phyloP scores from a whole-genome alignment of 1,140 invertebrate genomes.

The Trachymyrmex septentrionalis region DNA sequence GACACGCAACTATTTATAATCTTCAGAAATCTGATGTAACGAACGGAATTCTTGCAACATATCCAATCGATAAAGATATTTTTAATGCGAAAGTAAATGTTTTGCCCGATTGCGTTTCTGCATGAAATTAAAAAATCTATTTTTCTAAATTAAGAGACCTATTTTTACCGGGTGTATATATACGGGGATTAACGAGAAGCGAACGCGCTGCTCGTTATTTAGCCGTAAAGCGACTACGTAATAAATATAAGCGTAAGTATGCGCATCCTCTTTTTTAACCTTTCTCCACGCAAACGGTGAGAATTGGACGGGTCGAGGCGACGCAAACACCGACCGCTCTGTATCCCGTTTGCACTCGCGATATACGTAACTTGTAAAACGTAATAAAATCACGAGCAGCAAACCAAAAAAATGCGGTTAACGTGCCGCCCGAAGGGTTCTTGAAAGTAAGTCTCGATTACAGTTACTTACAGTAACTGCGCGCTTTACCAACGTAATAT shows the following conservation, averaged over 20 bases:
- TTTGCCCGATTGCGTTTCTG: neutral
- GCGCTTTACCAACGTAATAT: slow-evolving; percentile 5
- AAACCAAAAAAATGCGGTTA: slow-evolving; percentile 7
- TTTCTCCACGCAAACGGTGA: slow-evolving; percentile 17
- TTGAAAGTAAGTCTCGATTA: slow-evolving; percentile 28
- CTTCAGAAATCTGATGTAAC: neutral
- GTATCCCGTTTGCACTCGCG: neutral
- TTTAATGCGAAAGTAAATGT: neutral
- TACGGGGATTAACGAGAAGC: neutral
- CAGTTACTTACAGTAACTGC: neutral
- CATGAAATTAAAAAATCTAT: slow-evolving; percentile 34
- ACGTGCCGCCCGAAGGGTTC: neutral
- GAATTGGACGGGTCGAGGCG: slow-evolving; percentile 13
- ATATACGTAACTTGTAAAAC: neutral
- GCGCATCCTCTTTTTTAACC: slow-evolving; percentile 23
- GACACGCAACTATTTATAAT: neutral
- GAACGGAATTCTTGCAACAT: neutral
- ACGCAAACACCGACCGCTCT: neutral
- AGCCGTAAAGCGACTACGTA: slow-evolving; percentile 46
- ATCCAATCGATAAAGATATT: slow-evolving; percentile 2
- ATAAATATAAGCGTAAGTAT: slow-evolving; percentile 52
- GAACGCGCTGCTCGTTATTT: slow-evolving; percentile 29
- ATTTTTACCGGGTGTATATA: slow-evolving; percentile 34
- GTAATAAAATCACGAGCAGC: neutral
- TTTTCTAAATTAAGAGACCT: slow-evolving; percentile 45